Percentiles rank a stretch among this genome's conserved stretches.
Evolutionary conservation across 2,113 vertebrate species (phyloP).

Genomic region (Psilopsiagon aymara): DNA sequence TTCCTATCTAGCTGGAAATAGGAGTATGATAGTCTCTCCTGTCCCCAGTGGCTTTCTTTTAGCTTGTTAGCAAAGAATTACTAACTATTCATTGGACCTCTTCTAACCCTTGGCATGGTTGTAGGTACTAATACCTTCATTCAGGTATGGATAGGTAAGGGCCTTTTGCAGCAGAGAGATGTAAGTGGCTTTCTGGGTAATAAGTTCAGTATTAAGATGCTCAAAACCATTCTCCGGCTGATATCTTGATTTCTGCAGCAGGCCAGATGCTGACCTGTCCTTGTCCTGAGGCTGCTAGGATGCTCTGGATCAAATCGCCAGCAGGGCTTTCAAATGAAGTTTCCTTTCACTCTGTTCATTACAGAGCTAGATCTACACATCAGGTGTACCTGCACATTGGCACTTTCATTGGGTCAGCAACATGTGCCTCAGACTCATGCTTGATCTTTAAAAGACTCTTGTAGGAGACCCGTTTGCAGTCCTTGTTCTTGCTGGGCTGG

Average conservation of each 20-base stretch:
- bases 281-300: neutral
- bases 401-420: neutral
- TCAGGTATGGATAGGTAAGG: neutral
- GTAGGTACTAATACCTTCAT: neutral
- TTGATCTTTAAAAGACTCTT: neutral
- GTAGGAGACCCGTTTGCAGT: neutral
- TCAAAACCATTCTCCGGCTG: neutral
- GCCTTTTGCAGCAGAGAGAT: neutral
- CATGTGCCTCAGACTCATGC: neutral
- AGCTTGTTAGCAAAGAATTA: neutral
- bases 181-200: neutral
- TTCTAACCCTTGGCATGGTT: neutral
- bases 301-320: neutral
- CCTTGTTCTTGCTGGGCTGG: neutral
- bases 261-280: neutral
- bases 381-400: neutral
- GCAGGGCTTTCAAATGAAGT: neutral
- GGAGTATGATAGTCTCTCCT: neutral
- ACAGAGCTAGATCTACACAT: neutral
- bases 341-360: neutral
- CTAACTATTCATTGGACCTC: neutral
- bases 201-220: neutral
- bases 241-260: rapidly evolving
- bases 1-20: neutral
- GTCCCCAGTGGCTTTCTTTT: neutral